phyloP scores from a whole-genome alignment of 2,797 vertebrate genomes.

The Bovichtus diacanthus region DNA sequence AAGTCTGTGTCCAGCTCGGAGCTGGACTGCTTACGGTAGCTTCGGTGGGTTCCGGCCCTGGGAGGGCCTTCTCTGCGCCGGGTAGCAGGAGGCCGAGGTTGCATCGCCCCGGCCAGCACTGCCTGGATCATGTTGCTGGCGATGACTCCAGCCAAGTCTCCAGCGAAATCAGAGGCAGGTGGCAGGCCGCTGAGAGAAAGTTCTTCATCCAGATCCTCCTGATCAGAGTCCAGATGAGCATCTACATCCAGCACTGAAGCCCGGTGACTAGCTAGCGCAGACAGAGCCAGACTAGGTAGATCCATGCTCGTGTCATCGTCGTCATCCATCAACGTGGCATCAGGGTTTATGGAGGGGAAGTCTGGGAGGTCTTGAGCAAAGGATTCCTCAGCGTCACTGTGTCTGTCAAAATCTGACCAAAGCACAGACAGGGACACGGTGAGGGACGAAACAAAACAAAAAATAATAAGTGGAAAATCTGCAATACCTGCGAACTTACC shows the following conservation, averaged over 20 bases:
- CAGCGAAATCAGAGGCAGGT: constrained; percentile 82
- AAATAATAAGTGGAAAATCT: constrained; percentile 22
- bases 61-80: constrained; percentile 78
- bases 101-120: constrained; percentile 88
- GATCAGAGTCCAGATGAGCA: constrained; percentile 84
- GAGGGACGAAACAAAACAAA: neutral
- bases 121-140: constrained; percentile 95
- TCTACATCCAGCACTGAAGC: constrained; percentile 83
- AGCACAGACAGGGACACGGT: constrained; percentile 3
- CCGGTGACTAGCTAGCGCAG: constrained; percentile 68
- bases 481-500: constrained; percentile 65
- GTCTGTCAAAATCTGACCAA: constrained; percentile 90
- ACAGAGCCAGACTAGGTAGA: constrained; percentile 87
- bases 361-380: constrained; percentile 96
- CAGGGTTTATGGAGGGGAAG: constrained; percentile 97
- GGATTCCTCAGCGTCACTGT: constrained; percentile 97
- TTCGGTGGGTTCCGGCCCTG: constrained; percentile 77
- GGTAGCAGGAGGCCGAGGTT: constrained; percentile 69
- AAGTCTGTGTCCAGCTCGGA: constrained; percentile 93
- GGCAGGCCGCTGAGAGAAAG: constrained; percentile 84
- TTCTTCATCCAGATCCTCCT: constrained; percentile 86
- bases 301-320: constrained; percentile 96
- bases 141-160: constrained; percentile 90
- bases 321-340: constrained; percentile 90
- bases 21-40: constrained; percentile 90